Base-by-base conservation (phyloP, 2,113 vertebrate genomes). In the Indicator maculatus region DNA sequence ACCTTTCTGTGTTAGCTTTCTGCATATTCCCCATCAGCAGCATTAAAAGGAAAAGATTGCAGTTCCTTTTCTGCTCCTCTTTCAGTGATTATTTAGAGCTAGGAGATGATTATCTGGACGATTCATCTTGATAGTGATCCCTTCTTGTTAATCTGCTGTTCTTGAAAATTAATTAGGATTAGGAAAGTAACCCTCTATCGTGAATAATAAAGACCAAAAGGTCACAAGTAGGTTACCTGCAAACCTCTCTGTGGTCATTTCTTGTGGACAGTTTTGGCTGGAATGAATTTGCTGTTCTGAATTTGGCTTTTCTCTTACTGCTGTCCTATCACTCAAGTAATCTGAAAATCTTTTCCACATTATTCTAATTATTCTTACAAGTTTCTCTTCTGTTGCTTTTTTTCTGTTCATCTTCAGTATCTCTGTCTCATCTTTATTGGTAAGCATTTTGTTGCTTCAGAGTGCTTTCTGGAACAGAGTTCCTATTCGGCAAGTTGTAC, bases 101-200 rank as follows among this genome's bases (percentile, higher is more conserved):
- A 55, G 58, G 44, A 91, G 81, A 74, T 93, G 66, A 71, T 67
- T 87, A 76, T 74, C 78, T 73, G 58, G 61, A 80, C 86, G 65
- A 93, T 72, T 90, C 58, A 66, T 59, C 8, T 85, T 88, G 72
- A 86, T 91, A 88, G 70, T 24, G 33, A 92, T 89, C 73, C 77
- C 56, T 84, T 95, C 21, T 81, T 84, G 86, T 77, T 95, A 92
- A 92, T 87, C 83, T 91, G 71, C 55, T 70, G 36, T 65, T 73
- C 89, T 56, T 82, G 64, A 81, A 90, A 94, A 84, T 76, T 20
- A 93, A 64, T 89, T 92, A 79, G 78, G 92, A 86, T 96, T 86
- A 95, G 63, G 80, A 94, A 69, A 90, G 64, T 47, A 74, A 82
- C 52, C 50, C 50, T 73, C 87, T 89, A 16, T 80, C 47, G 7